Conservation (phyloP, 2,113 vertebrate species). For the Anthoscopus minutus region DNA sequence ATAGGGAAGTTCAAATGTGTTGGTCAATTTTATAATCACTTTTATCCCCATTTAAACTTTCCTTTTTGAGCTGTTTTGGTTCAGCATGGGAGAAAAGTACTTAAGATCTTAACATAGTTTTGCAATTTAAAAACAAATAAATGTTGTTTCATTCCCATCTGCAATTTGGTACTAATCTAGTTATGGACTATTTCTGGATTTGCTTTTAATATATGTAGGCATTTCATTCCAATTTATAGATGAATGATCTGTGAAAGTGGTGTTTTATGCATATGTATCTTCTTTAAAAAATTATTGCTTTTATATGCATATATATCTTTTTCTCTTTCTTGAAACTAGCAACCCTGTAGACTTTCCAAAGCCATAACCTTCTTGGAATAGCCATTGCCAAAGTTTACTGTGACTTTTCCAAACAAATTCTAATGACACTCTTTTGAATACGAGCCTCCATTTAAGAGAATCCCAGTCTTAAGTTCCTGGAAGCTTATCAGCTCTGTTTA, state of each 20-base stretch:
- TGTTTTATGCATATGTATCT: background rate
- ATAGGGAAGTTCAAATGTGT: background rate
- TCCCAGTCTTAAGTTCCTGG: background rate
- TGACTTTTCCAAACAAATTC: background rate
- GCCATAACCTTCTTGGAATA: background rate
- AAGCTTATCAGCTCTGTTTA: background rate
- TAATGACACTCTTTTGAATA: background rate
- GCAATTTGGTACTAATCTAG: background rate
- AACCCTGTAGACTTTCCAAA: background rate
- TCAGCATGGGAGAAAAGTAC: background rate
- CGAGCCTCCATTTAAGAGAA: background rate
- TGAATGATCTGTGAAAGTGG: background rate
- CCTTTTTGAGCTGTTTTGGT: background rate
- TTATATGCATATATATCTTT: background rate
- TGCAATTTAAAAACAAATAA: background rate
- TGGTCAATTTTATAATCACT: background rate
- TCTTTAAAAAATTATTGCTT: background rate
- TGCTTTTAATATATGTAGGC: background rate
- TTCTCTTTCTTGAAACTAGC: background rate
- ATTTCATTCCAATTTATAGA: background rate
- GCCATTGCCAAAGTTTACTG: background rate
- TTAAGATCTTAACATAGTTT: background rate
- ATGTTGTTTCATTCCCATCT: background rate
- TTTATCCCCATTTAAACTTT: background rate
- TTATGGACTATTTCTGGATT: background rate